Evolutionary conservation across 2,888 invertebrate genomes (phyloP).

Genomic region (Sminthurides aquaticus): DNA sequence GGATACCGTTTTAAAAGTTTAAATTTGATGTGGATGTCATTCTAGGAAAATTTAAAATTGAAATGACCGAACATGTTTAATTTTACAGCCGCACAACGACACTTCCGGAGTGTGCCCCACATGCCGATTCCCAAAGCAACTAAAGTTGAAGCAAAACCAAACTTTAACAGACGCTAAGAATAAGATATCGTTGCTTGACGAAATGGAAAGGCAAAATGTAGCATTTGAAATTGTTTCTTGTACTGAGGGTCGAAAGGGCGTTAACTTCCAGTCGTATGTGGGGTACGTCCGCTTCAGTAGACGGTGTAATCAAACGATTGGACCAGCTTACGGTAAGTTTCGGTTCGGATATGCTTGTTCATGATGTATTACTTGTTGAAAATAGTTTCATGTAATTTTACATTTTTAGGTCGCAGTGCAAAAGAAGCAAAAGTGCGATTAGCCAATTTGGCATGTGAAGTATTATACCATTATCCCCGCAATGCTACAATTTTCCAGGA

Average conservation of each 20-base stretch:
- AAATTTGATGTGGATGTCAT: too few species aligned
- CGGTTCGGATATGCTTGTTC: neutral
- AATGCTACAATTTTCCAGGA: neutral
- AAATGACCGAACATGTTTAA: too few species aligned
- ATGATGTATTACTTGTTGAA: neutral
- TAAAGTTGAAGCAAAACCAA: neutral
- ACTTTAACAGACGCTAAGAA: neutral
- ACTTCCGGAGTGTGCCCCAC: neutral
- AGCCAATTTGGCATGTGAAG: neutral
- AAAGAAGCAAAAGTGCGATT: slow-evolving; percentile 10
- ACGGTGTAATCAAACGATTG: neutral
- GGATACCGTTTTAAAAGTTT: too few species aligned
- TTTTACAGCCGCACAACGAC: neutral
- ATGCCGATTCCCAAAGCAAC: neutral
- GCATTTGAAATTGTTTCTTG: neutral
- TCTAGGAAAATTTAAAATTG: too few species aligned
- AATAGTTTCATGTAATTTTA: too few species aligned
- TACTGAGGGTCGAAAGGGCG: neutral
- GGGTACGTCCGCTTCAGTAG: neutral
- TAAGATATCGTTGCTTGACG: slow-evolving; percentile 2
- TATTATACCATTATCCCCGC: neutral
- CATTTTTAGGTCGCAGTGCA: slow-evolving; percentile 5
- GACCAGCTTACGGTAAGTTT: slow-evolving; percentile 13
- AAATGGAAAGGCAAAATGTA: slow-evolving; percentile 3
- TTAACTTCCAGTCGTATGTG: slow-evolving; percentile 3